Base-by-base conservation (phyloP, 37 sponge, comb jelly and placozoan genomes). In the Haliclona indistincta region DNA sequence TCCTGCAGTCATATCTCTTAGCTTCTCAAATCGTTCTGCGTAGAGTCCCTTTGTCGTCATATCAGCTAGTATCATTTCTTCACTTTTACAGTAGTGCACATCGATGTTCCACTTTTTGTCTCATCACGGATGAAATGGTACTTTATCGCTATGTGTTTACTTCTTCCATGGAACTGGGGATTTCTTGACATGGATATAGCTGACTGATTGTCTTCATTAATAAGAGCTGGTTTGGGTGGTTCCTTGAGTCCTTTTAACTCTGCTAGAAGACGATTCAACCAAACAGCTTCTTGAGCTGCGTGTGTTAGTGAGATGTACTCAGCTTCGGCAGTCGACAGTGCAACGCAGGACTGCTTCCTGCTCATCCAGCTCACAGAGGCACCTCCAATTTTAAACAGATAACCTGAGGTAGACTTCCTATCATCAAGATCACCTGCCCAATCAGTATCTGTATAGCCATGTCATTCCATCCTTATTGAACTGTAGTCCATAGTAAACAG, bases 151-250 rank as follows among this genome's bases (percentile, higher is more conserved):
- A n/a, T n/a, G 44, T 41, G 47, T 51, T 44, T 33, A 70, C 80
- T 60, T 79, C 70, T 44, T 79, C 70, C 4, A n/a, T n/a, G n/a
- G n/a, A n/a, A n/a, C n/a, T n/a, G n/a, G n/a, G 80, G 65, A 38
- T 74, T 74, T 60, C 60, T 58, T 3, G 75, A 25, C 78, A 77
- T 77, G 34, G 28, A 22, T 22, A 77, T 81, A 7, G 82, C 82
- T 17, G 82, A 40, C 30, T 81, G 82, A 38, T 81, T 81, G 56
- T 72, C 66, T 53, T 81, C 74, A 64, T 52, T 64, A 47, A 81
- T 4, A 25, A 63, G 8, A 32, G 35, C 65, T 37, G 54, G 10
- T 42, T 33, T 29, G 28, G 8, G 56, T 58, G 58, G 19, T 1
- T 13, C 20, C 3, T 56, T 73, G n/a, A n/a, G n/a, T n/a, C n/a